Evolutionary conservation across 2,888 invertebrate genomes (phyloP).

Genomic region (Cryptops parisi): DNA sequence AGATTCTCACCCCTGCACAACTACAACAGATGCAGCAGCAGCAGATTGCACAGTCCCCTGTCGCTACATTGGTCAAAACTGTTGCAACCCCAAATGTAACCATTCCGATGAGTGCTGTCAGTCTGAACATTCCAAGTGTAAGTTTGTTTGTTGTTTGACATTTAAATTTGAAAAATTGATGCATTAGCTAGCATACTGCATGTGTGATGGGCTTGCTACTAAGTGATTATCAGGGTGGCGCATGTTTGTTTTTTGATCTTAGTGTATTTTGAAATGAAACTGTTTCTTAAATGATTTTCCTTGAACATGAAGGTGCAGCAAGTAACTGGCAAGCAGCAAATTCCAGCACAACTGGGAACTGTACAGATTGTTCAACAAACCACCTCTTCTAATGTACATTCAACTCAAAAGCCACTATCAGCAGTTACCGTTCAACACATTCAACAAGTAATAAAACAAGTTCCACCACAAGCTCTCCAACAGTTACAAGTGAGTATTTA

Average conservation of each 20-base stretch:
- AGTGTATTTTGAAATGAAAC: not conserved
- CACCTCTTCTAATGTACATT: constrained; percentile 8
- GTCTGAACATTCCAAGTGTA: constrained; percentile 2
- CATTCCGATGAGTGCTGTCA: constrained; percentile 37
- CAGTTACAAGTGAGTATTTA: no score
- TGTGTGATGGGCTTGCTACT: no score
- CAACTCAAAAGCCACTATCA: constrained; percentile 43
- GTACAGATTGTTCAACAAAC: constrained; percentile 47
- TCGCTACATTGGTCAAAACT: constrained; percentile 49
- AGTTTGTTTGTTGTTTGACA: no score
- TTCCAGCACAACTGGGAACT: constrained; percentile 21
- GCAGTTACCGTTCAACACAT: constrained; percentile 57
- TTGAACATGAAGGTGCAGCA: no score
- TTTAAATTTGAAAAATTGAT: no score
- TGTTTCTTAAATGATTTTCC: no score
- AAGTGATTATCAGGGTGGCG: no score
- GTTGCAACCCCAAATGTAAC: constrained; percentile 38
- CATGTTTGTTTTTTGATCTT: not conserved
- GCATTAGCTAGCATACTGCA: no score
- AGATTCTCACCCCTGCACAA: constrained; percentile 43
- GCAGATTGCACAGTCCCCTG: constrained; percentile 39
- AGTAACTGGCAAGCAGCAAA: not conserved
- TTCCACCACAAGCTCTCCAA: constrained; percentile 33
- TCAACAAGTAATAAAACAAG: constrained; percentile 54
- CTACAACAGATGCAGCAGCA: constrained; percentile 35